These are phyloP conservation scores for Phoxinus phoxinus DNA, from an alignment of 2,113 vertebrate species.

Conservation along the genomic window DNA sequence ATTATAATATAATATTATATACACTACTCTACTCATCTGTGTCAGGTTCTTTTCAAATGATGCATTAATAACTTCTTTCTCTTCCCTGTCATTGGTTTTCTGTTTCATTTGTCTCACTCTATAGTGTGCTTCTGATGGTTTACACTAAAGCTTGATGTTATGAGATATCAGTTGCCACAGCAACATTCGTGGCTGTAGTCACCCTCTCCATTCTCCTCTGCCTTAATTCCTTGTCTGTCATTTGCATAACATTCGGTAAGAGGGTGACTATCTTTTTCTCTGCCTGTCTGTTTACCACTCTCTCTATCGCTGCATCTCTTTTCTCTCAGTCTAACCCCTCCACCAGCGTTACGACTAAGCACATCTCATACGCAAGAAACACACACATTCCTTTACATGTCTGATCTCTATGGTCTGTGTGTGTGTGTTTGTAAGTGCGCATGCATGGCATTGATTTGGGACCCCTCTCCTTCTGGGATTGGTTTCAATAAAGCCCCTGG, in stretches of 20 bases:
- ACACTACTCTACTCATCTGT: background rate
- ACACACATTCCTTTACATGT: slow-evolving; percentile 34
- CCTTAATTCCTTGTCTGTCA: slow-evolving; percentile 77
- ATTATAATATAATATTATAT: no score
- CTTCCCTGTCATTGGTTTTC: slow-evolving; percentile 48
- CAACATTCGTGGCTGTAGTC: slow-evolving; percentile 71
- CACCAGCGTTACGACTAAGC: background rate
- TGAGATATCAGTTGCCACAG: slow-evolving; percentile 80
- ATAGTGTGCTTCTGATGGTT: slow-evolving; percentile 41
- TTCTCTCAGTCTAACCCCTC: slow-evolving; percentile 33
- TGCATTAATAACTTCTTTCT: slow-evolving; percentile 25
- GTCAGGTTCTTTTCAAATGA: slow-evolving; percentile 28
- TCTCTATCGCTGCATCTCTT: slow-evolving; percentile 31
- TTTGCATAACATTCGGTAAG: slow-evolving; percentile 81
- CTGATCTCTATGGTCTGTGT: slow-evolving; percentile 30
- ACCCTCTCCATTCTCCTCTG: slow-evolving; percentile 62
- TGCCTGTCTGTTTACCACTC: slow-evolving; percentile 35
- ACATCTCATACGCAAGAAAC: background rate
- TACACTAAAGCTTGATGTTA: slow-evolving; percentile 67
- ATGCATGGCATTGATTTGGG: background rate
- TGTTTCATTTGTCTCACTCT: slow-evolving; percentile 18
- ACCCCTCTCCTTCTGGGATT: slow-evolving; percentile 53
- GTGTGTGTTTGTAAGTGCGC: slow-evolving; percentile 25
- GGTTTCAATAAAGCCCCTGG: slow-evolving; percentile 67
- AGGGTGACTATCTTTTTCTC: slow-evolving; percentile 48